phyloP scores from a whole-genome alignment of 2,113 vertebrate species.

The Clarias gariepinus region DNA sequence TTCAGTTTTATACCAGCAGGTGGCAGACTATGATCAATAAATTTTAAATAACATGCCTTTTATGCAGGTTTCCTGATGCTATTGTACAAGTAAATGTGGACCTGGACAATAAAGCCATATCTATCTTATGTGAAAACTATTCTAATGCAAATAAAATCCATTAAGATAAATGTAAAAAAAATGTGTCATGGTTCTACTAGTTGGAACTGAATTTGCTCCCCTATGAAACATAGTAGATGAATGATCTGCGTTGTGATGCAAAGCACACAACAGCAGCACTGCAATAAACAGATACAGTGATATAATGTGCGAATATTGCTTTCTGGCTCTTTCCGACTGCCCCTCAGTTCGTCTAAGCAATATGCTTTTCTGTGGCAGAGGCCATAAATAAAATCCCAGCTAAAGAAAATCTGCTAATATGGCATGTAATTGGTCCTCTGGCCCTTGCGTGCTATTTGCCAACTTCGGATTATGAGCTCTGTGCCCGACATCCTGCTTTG shows the following conservation, averaged over 20 bases:
- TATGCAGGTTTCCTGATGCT: background rate
- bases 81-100: background rate
- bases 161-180: background rate
- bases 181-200: background rate
- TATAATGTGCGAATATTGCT: background rate
- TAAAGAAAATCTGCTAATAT: slow-evolving; percentile 35
- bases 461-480: slow-evolving; percentile 52
- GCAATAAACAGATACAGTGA: background rate
- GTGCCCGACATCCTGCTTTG: slow-evolving; percentile 9
- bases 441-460: slow-evolving; percentile 36
- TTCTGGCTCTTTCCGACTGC: background rate
- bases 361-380: background rate
- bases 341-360: slow-evolving; percentile 1
- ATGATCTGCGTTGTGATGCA: background rate
- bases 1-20: slow-evolving; percentile 32
- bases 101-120: background rate
- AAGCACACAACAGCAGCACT: background rate
- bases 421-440: slow-evolving; percentile 43
- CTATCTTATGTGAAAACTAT: background rate
- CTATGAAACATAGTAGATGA: background rate
- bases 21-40: slow-evolving; percentile 36
- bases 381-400: slow-evolving; percentile 22
- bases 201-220: background rate
- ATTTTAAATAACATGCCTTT: background rate
- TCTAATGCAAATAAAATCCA: background rate